These are phyloP conservation scores for Rhyacichthys aspro DNA, from an alignment of 2,797 vertebrate species.

Conservation along the genomic window DNA sequence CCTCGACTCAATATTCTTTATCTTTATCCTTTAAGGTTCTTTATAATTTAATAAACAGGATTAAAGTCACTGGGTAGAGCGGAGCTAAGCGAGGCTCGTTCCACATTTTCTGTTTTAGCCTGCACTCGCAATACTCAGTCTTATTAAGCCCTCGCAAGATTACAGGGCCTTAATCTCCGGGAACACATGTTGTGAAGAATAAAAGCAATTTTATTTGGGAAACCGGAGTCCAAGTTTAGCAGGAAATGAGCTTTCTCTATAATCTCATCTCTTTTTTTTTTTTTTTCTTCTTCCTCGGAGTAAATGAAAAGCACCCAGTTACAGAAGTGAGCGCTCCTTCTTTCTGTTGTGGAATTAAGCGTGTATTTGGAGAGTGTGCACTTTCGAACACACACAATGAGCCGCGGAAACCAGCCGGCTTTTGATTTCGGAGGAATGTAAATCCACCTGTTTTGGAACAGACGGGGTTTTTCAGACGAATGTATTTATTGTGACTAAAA, in stretches of 20 bases:
- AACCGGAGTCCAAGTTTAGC: constrained; percentile 85
- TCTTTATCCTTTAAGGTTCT: constrained; percentile 89
- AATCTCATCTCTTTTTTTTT: constrained; percentile 84
- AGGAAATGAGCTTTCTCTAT: constrained; percentile 85
- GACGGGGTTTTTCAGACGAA: constrained; percentile 57
- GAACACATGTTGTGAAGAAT: constrained; percentile 91
- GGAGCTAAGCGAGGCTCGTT: constrained; percentile 73
- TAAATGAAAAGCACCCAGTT: constrained; percentile 76
- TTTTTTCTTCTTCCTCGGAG: too few relatives aligned
- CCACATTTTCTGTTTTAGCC: constrained; percentile 78
- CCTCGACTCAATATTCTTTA: constrained; percentile 83
- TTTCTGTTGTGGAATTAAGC: constrained; percentile 66
- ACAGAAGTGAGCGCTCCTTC: constrained; percentile 52
- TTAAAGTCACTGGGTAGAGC: constrained; percentile 80
- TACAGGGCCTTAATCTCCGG: constrained; percentile 87
- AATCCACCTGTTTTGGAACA: constrained; percentile 79
- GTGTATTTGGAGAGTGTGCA: constrained; percentile 56
- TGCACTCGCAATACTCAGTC: constrained; percentile 74
- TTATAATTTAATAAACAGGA: constrained; percentile 91
- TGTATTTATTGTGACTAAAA: constrained; percentile 62
- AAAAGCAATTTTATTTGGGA: constrained; percentile 92
- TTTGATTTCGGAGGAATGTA: constrained; percentile 72
- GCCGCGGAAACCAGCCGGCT: constrained; percentile 55
- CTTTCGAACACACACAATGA: constrained; percentile 5
- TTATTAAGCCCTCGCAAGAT: constrained; percentile 83